Evolutionary conservation across 2,888 invertebrate species (phyloP), one percentile per base, ranked within the genome.

Genomic region (Macaria notata): DNA sequence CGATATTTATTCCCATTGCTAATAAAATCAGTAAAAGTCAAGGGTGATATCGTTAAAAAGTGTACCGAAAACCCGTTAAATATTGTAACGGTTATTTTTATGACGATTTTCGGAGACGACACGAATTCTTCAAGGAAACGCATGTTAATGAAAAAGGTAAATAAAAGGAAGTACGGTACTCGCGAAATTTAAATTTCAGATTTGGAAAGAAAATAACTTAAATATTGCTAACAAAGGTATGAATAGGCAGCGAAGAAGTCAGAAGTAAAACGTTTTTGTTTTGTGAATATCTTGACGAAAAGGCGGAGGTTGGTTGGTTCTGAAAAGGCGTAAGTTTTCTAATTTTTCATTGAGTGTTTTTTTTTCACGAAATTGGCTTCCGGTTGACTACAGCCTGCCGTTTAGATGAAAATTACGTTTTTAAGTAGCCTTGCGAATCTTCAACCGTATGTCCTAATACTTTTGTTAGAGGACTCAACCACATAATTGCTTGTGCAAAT

Each of bases 11-110:
- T 72, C 64, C 68, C 70, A 78, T 85, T 81, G 80, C 72, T 83
- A 84, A 86, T 79, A 75, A 61, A 56, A 74, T 76, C 70, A 69
- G 73, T 76, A 73, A 75, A 82, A 71, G 73, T 83, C 79, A 78
- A 79, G 77, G 74, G 76, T 75, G 63, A 36, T 68, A 75, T 75
- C 70, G 78, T 80, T 79, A 73, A 69, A 71, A 72, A 62, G 59
- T 60, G 59, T 62, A 61, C 62, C 61, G 45, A 54, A 43, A 47
- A 52, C 64, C 65, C 64, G 69, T 67, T 69, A 72, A 70, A 64
- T 62, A 57, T 61, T 63, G 51, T 59, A 76, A 76, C 75, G 66
- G 75, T 75, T 44, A 69, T 65, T 73, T 69, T 71, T 68, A 60
- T 69, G 68, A 66, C 65, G 69, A 68, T 68, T 69, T 66, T 63